phyloP scores from a whole-genome alignment of 2,113 vertebrate species.

The Syrrhaptes paradoxus region DNA sequence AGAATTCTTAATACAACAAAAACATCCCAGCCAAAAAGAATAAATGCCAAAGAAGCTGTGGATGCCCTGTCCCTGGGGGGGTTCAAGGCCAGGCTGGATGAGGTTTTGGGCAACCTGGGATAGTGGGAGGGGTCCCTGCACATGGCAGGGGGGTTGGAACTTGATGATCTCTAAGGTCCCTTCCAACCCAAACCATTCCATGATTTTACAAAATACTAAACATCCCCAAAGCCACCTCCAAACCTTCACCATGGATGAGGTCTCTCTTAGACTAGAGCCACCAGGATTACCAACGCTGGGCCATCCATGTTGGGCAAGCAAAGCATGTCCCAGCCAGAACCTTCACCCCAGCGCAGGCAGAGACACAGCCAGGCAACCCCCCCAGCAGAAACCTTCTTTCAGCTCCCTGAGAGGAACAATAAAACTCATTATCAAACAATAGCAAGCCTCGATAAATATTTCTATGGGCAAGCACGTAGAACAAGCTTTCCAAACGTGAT shows the following conservation, averaged over 20 bases:
- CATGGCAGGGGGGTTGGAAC: too few relatives aligned
- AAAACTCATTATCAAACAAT: background rate
- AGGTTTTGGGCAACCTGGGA: too few relatives aligned
- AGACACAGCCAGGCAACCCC: background rate
- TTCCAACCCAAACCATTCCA: too few relatives aligned
- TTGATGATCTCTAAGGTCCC: too few relatives aligned
- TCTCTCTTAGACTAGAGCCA: background rate
- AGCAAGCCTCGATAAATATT: background rate
- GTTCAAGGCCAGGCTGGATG: too few relatives aligned
- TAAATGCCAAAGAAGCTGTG: too few relatives aligned
- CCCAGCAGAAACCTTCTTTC: background rate
- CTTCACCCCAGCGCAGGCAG: fast-evolving
- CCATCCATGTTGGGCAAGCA: background rate
- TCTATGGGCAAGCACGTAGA: background rate
- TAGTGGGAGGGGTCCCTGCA: too few relatives aligned
- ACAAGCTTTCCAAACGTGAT: background rate
- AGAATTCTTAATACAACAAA: background rate
- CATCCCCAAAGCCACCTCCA: fast-evolving
- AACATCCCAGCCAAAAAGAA: background rate
- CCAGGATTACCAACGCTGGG: fast-evolving
- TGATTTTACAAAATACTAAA: background rate
- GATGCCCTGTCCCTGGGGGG: too few relatives aligned
- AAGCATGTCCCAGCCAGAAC: background rate
- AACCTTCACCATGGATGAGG: background rate
- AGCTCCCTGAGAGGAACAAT: fast-evolving